Base-by-base conservation (phyloP, 2,888 invertebrate genomes). In the Phortica magna region DNA sequence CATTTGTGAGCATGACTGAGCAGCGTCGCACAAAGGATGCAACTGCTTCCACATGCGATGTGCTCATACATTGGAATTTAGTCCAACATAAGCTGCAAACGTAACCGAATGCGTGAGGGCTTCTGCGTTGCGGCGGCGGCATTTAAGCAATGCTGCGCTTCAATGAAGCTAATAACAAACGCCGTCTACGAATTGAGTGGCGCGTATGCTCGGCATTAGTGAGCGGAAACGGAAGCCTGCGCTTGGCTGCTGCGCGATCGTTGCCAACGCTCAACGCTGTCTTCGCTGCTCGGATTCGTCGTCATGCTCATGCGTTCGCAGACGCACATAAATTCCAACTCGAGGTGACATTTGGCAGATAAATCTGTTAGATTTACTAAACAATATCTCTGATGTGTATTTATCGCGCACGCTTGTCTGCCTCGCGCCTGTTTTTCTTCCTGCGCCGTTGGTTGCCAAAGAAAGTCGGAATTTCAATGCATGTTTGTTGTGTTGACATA, bases 311-410 rank as follows among this genome's bases (percentile, higher is more conserved):
- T 53, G 41, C 65, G 2, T 19, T 65, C 65, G 39, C 14, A 6
- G 14, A 76, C 78, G 88, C 85, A 81, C 84, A 89, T 89, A 89
- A 88, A 89, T 89, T 86, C 85, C 79, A 82, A 81, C 81, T 82
- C 82, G 77, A 83, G 84, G 84, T 89, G 88, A 89, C 89, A 89
- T 83, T 89, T 87, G 84, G 80, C 89, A 88, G 85, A 85, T 87
- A 89, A 87, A 88, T 86, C 88, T 86, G 78, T 79, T 78, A 82
- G 79, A 81, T 80, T 83, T 81, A 76, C 79, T 80, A 81, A 82
- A 81, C 86, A 83, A 81, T 80, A 88, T 81, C 81, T 77, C 76
- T 77, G 75, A 79, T 81, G 76, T 76, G 81, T 77, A 79, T 81
- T 81, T 79, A 81, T 79, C 76, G 76, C 72, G 65, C 22, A 74